A percentile compares a stretch with the other conserved stretches of the same genome.
phyloP scores from a whole-genome alignment of 2,797 vertebrate species.

The Malacoraja senta region DNA sequence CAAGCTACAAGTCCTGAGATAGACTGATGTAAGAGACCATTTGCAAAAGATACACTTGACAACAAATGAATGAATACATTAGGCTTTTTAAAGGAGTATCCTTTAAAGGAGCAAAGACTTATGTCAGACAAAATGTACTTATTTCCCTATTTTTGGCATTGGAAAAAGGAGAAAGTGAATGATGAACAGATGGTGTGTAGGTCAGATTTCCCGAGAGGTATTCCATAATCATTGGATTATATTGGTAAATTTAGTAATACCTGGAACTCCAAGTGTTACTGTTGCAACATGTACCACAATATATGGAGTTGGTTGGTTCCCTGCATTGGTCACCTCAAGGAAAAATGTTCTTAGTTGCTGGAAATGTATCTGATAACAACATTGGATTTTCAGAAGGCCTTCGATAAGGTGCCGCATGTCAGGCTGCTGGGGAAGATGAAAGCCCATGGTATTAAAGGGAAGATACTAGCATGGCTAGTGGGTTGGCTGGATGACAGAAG shows the following conservation, averaged over 20 bases:
- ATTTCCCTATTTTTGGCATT: not conserved
- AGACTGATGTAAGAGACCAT: not conserved
- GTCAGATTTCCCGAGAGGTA: not conserved
- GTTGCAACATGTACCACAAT: not conserved
- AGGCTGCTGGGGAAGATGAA: no score
- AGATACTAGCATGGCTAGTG: no score
- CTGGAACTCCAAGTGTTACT: not conserved
- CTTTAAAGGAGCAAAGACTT: no score
- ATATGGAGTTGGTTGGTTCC: not conserved
- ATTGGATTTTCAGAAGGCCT: no score
- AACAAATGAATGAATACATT: not conserved
- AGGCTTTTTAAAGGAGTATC: not conserved
- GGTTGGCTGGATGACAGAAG: no score
- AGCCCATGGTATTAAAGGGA: no score
- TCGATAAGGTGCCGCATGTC: no score
- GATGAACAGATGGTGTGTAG: not conserved
- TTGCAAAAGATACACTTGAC: not conserved
- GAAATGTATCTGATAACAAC: no score
- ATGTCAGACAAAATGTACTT: not conserved
- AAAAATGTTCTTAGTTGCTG: no score
- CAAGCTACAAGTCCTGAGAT: not conserved
- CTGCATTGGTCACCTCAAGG: no score
- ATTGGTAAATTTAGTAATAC: not conserved
- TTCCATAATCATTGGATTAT: not conserved
- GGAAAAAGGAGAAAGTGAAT: not conserved